Evolutionary conservation across 2,888 invertebrate genomes (phyloP).

Genomic region (Helleia helle): DNA sequence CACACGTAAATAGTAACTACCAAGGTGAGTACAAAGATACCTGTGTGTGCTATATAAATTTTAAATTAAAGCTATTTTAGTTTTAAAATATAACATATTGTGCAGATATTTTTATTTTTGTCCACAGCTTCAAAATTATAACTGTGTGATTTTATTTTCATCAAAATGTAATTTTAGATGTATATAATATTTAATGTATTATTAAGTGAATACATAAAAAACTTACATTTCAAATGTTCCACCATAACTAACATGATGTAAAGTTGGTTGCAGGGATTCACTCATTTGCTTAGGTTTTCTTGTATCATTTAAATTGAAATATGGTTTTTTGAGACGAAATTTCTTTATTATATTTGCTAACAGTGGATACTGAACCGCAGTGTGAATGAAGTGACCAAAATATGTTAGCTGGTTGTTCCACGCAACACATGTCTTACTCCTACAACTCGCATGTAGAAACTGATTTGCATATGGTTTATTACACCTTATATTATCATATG

Average conservation of each 20-base stretch:
- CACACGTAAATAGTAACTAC: no score
- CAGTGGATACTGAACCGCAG: constrained; percentile 29
- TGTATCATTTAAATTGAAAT: constrained; percentile 32
- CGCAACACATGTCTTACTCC: constrained; percentile 37
- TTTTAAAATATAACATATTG: no score
- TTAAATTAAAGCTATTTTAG: no score
- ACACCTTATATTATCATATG: constrained; percentile 38
- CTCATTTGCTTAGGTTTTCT: constrained; percentile 41
- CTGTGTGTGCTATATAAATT: no score
- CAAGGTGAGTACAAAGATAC: no score
- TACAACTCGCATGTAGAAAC: constrained; percentile 36
- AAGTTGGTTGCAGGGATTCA: constrained; percentile 39
- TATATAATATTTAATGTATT: no score
- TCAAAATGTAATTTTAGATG: no score
- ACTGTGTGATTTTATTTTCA: no score
- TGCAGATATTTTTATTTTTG: no score
- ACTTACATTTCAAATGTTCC: constrained; percentile 53
- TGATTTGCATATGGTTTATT: constrained; percentile 39
- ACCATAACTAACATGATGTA: constrained; percentile 40
- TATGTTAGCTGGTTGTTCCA: constrained; percentile 24
- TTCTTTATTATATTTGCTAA: constrained; percentile 35
- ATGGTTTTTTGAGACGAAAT: constrained; percentile 31
- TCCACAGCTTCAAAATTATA: no score
- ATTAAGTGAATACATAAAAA: no score
- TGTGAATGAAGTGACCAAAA: constrained; percentile 24